Conservation (phyloP, 2,888 invertebrate genomes). For the Tortricodes alternella region DNA sequence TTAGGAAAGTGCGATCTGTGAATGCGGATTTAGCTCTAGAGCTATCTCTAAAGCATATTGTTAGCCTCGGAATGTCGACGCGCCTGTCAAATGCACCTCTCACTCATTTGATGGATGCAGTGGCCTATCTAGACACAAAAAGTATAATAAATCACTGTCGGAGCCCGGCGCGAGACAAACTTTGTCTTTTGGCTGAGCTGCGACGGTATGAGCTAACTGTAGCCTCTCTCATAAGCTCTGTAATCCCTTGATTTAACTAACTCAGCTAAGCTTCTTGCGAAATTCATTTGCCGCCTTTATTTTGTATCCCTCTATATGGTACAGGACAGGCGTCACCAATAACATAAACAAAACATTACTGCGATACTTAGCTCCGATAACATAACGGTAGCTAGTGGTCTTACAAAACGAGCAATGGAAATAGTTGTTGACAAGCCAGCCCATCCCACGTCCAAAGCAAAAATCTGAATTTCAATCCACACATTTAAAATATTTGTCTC, state of each 20-base stretch:
- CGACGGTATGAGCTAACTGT: conserved; percentile 29
- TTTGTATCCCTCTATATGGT: conserved; percentile 11
- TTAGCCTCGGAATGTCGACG: conserved; percentile 45
- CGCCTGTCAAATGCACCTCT: conserved; percentile 46
- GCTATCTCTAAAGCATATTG: conserved; percentile 43
- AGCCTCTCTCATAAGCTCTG: conserved; percentile 4
- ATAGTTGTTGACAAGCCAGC: not conserved
- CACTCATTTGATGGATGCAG: conserved; percentile 51
- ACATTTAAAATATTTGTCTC: not conserved
- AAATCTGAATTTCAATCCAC: not conserved
- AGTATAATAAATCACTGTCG: conserved; percentile 64
- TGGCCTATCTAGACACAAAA: conserved; percentile 51
- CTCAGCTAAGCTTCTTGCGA: conserved; percentile 10
- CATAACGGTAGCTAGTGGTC: not conserved
- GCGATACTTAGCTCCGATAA: conserved; percentile 21
- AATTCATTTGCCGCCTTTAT: not conserved
- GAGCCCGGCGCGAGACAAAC: conserved; percentile 47
- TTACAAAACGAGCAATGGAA: not conserved
- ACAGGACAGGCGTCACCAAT: conserved; percentile 39
- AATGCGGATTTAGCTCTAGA: conserved; percentile 36
- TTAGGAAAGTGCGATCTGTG: conserved; percentile 53
- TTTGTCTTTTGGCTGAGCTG: conserved; percentile 51
- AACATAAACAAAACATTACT: conserved; percentile 44
- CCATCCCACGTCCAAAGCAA: not conserved
- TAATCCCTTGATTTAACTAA: conserved; percentile 17